Base-by-base conservation (phyloP, 2,113 vertebrate genomes). In the Macrotus californicus region DNA sequence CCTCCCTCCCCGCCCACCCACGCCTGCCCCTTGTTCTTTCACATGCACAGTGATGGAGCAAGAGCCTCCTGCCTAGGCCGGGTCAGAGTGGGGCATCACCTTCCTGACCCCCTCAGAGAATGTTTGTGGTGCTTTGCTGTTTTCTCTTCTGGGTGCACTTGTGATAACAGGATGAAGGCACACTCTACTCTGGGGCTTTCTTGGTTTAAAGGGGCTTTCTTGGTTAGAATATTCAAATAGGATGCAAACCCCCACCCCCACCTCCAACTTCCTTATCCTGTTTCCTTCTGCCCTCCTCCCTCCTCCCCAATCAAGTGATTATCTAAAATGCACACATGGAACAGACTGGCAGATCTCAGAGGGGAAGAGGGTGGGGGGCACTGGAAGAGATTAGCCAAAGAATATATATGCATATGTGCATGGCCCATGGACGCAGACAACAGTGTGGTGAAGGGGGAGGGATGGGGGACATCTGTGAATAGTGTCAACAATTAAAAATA, bases 131-230 rank as follows among this genome's bases (percentile, higher is more conserved):
- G 0, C 43, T 82, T 76, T 10, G 70, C 77, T 52, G 21, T 94
- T 94, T 88, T 90, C 80, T 64, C 67, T 91, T 54, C 67, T 82
- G 88, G 50, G 66, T 93, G 39, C 29, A 70, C 82, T 95, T 95
- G 94, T 77, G 81, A 79, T 96, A 96, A 91, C 13, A 3, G 0
- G 16, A 86, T 54, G 87, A 91, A 96, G 89, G 64, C 19, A 9
- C 39, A 83, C 26, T 92, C 15, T 91, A 69, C 46, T 82, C n/a
- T 80, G 69, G 70, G 59, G 77, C 93, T 96, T 97, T 54, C 76
- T 75, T 50, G 22, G 22, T 76, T 92, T 94, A 41, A 41, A 75
- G 75, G 73, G 64, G 75, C 92, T 96, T 97, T 59, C 76, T 67
- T 54, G 21, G 14, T 73, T 92, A 69, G 66, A 87, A 48, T 52